These are phyloP conservation scores for Asbolus verrucosus DNA, from an alignment of 1,140 invertebrate genomes.

Conservation along the genomic window DNA sequence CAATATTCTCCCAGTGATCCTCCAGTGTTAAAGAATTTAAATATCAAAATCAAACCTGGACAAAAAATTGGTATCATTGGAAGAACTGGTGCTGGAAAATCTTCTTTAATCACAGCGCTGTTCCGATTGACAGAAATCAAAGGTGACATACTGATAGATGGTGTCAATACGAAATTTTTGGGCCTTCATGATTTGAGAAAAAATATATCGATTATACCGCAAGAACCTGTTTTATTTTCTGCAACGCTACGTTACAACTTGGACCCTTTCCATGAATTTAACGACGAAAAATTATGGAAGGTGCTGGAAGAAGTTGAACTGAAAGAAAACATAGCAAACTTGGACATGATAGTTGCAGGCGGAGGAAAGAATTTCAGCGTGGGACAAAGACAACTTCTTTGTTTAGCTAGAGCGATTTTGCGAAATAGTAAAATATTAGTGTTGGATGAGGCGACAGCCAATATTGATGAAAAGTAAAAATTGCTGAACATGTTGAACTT, in stretches of 20 bases:
- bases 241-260: constrained; percentile 85
- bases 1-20: constrained; percentile 73
- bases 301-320: constrained; percentile 73
- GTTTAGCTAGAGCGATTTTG: constrained; percentile 74
- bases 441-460: constrained; percentile 73
- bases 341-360: constrained; percentile 69
- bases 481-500: no score
- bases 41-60: constrained; percentile 71
- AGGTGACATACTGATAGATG: constrained; percentile 80
- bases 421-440: constrained; percentile 71
- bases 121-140: constrained; percentile 77
- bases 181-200: constrained; percentile 77
- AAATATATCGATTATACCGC: constrained; percentile 87
- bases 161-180: constrained; percentile 72
- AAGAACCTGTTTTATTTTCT: constrained; percentile 86
- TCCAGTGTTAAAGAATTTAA: constrained; percentile 78
- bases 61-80: constrained; percentile 75
- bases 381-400: constrained; percentile 73
- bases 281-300: constrained; percentile 74
- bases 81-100: constrained; percentile 86
- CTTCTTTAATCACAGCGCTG: constrained; percentile 79
- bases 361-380: constrained; percentile 70
- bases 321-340: constrained; percentile 68
- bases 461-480: constrained; percentile 71
- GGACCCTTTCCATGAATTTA: constrained; percentile 82